Base-by-base conservation (phyloP, 2,888 invertebrate species). In the Tanypteryx hageni region DNA sequence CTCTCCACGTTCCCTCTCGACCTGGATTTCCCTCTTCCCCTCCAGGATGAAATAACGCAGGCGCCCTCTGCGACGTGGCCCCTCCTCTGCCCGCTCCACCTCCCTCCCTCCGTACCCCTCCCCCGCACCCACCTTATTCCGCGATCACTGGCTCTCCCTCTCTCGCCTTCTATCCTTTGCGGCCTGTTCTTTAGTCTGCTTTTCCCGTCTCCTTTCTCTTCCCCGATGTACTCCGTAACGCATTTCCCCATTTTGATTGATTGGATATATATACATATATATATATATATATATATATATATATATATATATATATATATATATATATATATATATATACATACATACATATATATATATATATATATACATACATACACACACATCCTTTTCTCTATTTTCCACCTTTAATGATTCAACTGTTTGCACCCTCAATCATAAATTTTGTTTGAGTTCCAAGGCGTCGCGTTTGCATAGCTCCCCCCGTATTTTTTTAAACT, bases 191-290 rank as follows among this genome's bases (percentile, higher is more conserved):
- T 9, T 82, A 2, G n/a, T n/a, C 4, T 82, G 27, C 82, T 44
- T 18, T 44, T 27, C 44, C 82, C 31, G 2, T 44, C 31, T 82
- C 44, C 13, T 10, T 64, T 64, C 64, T n/a, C n/a, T n/a, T n/a
- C 64, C 64, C 64, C 5, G 10, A n/a, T 18, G 64, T 7, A 64
- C 11, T 64, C n/a, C n/a, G 5, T n/a, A n/a, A 11, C 64, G 18
- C n/a, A 64, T n/a, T 44, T 44, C 18, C 76, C 76, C 76, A 76
- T 76, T 76, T 76, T 76, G 76, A 76, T 76, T 76, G 76, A 22
- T 76, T 27, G 22, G 22, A 13, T 22, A 22, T 76, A 27, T 76
- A 76, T 76, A 27, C 22, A 76, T 76, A 44, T 44, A 44, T 44
- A 44, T 3, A 44, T 5, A 44, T 5, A 44, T 44, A 44, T 5